phyloP scores from a whole-genome alignment of 2,797 vertebrate genomes.

The Graptemys geographica region DNA sequence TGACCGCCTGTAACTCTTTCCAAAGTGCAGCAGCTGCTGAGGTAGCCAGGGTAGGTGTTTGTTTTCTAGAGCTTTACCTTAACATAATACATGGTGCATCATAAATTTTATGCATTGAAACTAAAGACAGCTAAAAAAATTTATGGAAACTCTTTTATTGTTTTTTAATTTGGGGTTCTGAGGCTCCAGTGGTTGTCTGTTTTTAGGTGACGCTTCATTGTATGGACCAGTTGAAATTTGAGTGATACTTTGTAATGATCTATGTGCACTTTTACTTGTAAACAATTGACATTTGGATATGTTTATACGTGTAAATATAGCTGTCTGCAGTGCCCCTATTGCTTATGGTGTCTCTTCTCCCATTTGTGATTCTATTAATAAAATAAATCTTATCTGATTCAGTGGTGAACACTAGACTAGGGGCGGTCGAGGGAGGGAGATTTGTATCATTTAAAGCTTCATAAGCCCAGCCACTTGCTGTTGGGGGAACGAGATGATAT shows the following conservation, averaged over 20 bases:
- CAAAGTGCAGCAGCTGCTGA: slow-evolving; percentile 77
- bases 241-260: slow-evolving; percentile 87
- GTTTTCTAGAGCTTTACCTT: slow-evolving; percentile 79
- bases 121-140: slow-evolving; percentile 78
- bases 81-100: slow-evolving; percentile 78
- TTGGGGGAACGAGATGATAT: slow-evolving; percentile 61
- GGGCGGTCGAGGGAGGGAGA: slow-evolving; percentile 58
- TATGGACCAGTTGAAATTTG: slow-evolving; percentile 84
- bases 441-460: slow-evolving; percentile 69
- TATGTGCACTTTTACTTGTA: slow-evolving; percentile 97
- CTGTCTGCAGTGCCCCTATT: slow-evolving; percentile 84
- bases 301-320: slow-evolving; percentile 88
- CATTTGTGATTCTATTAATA: slow-evolving; percentile 81
- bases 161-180: slow-evolving; percentile 80
- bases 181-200: slow-evolving; percentile 81
- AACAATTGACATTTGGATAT: slow-evolving; percentile 87
- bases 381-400: slow-evolving; percentile 72
- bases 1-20: slow-evolving; percentile 63
- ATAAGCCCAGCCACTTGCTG: slow-evolving; percentile 76
- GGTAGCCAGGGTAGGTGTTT: slow-evolving; percentile 79
- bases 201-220: slow-evolving; percentile 83
- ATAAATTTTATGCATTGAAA: slow-evolving; percentile 79
- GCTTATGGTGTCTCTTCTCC: slow-evolving; percentile 80
- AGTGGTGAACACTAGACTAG: slow-evolving; percentile 78
- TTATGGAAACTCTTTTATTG: slow-evolving; percentile 76